Percentiles rank a stretch among this genome's conserved stretches.
Conservation (phyloP, 2,797 vertebrate genomes). For the Thaleichthys pacificus region DNA sequence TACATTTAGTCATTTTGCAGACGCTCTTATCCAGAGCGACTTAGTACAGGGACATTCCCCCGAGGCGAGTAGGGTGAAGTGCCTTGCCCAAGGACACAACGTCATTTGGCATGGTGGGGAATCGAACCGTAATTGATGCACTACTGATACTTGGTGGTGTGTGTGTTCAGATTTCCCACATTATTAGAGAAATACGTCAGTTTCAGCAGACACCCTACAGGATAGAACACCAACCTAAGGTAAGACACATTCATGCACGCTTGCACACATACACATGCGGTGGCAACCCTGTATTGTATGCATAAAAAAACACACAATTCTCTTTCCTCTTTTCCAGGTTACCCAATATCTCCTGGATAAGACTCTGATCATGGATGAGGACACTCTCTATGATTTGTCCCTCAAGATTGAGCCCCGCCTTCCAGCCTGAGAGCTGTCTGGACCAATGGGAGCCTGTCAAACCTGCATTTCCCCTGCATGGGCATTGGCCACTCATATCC, state of each 20-base stretch:
- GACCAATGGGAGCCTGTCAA: slow-evolving; percentile 46
- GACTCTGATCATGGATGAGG: slow-evolving; percentile 92
- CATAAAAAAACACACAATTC: neutral
- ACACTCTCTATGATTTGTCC: slow-evolving; percentile 92
- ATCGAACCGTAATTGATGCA: neutral
- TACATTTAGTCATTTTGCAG: too few relatives aligned
- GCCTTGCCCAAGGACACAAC: too few relatives aligned
- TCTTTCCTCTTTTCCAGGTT: slow-evolving; percentile 73
- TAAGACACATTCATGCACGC: slow-evolving; percentile 41
- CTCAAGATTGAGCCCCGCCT: slow-evolving; percentile 94
- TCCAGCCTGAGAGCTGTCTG: slow-evolving; percentile 82
- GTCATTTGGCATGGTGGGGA: too few relatives aligned
- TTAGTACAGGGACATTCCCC: too few relatives aligned
- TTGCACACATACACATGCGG: too few relatives aligned
- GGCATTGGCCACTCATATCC: slow-evolving; percentile 45
- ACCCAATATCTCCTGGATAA: slow-evolving; percentile 95
- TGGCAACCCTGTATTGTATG: neutral
- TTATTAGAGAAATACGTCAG: slow-evolving; percentile 95
- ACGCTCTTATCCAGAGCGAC: too few relatives aligned
- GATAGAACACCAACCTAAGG: slow-evolving; percentile 94
- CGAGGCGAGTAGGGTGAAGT: too few relatives aligned
- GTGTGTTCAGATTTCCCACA: slow-evolving; percentile 88
- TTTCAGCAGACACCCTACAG: slow-evolving; percentile 97
- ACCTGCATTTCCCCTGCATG: slow-evolving; percentile 39
- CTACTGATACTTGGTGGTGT: neutral